Percentiles rank a stretch among this genome's conserved stretches.
Conservation (phyloP, 2,888 invertebrate genomes). For the Diplazon laetatorius region DNA sequence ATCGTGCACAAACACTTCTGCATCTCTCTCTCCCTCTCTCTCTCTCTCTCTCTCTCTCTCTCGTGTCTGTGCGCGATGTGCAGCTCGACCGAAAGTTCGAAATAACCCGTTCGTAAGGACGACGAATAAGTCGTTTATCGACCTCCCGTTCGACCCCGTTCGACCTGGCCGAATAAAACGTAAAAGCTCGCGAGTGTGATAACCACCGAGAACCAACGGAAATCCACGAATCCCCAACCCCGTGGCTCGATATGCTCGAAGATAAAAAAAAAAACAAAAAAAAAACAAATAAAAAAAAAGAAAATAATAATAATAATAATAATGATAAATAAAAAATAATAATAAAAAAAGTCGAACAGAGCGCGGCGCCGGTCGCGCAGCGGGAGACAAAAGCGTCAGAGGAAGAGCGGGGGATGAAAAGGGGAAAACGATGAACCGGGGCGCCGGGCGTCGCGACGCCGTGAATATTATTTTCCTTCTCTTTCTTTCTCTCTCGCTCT, state of each 20-base stretch:
- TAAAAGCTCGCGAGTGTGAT: too few species aligned
- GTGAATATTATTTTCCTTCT: conserved; percentile 28
- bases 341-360: not conserved
- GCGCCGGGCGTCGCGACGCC: conserved; percentile 50
- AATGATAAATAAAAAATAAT: too few species aligned
- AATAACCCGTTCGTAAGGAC: conserved; percentile 26
- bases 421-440: conserved; percentile 38
- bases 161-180: conserved; percentile 30
- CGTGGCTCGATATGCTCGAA: too few species aligned
- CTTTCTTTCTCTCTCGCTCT: not conserved
- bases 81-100: conserved; percentile 24
- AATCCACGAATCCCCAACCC: too few species aligned
- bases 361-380: conserved; percentile 40
- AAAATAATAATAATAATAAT: too few species aligned
- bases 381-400: conserved; percentile 50
- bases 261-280: too few species aligned
- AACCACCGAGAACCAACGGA: too few species aligned
- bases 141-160: conserved; percentile 35
- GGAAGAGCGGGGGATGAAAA: conserved; percentile 28
- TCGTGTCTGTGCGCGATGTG: not conserved
- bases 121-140: too few species aligned
- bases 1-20: conserved; percentile 2
- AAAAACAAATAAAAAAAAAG: too few species aligned
- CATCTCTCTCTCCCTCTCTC: not conserved
- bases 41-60: too few species aligned